A percentile compares a stretch with the other conserved stretches of the same genome.
Evolutionary conservation across 2,113 vertebrate genomes (phyloP).

Genomic region (Cichladusa arquata): DNA sequence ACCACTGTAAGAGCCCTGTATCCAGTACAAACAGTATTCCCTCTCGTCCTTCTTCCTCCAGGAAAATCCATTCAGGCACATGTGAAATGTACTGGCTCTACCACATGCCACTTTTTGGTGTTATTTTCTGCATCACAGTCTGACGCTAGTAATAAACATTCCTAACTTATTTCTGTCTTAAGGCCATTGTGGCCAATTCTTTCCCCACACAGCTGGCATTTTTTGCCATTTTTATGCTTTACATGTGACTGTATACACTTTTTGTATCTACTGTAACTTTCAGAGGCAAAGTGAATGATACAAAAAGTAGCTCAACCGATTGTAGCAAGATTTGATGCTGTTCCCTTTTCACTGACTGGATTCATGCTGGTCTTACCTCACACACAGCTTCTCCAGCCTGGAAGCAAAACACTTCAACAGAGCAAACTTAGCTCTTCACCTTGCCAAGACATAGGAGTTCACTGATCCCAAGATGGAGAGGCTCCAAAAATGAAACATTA

Average conservation of each 20-base stretch:
- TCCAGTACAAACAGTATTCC: background rate
- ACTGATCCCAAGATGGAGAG: background rate
- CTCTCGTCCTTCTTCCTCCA: background rate
- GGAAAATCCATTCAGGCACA: background rate
- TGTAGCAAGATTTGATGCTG: background rate
- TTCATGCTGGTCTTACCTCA: background rate
- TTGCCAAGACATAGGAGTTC: background rate
- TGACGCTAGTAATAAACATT: background rate
- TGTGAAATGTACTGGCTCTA: background rate
- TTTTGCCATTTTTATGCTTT: background rate
- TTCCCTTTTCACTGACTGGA: background rate
- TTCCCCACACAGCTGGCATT: background rate
- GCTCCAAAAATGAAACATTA: background rate
- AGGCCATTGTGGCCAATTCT: background rate
- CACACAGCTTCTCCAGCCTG: background rate
- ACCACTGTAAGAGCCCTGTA: background rate
- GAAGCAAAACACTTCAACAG: background rate
- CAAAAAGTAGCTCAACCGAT: background rate
- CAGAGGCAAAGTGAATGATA: background rate
- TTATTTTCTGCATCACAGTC: background rate
- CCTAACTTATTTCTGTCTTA: background rate
- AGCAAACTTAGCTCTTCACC: background rate
- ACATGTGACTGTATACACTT: background rate
- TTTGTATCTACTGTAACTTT: background rate
- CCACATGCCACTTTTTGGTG: background rate